phyloP scores from a whole-genome alignment of 2,888 invertebrate genomes.

The Phengaris alcon region DNA sequence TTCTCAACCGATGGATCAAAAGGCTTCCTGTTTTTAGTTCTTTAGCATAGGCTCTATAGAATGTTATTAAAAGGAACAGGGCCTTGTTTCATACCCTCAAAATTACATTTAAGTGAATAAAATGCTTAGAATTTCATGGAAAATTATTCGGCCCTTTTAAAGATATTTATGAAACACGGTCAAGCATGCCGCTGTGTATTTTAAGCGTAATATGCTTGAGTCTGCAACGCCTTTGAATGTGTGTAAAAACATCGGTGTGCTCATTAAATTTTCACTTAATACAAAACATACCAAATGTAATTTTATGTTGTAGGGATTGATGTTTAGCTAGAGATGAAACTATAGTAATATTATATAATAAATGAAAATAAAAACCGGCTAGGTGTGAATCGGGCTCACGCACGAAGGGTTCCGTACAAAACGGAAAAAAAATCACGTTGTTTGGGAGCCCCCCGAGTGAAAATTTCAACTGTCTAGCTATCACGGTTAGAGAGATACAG shows the following conservation, averaged over 20 bases:
- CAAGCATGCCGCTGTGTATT: conserved; percentile 48
- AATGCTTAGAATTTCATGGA: conserved; percentile 32
- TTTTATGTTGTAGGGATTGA: not conserved
- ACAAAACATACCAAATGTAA: not conserved
- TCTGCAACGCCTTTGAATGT: conserved; percentile 48
- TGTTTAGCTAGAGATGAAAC: not conserved
- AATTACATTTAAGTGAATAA: conserved; percentile 17
- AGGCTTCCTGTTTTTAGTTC: conserved; percentile 27
- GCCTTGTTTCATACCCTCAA: conserved; percentile 26
- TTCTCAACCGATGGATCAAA: conserved; percentile 7
- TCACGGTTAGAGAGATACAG: too few relatives aligned
- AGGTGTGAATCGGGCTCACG: too few relatives aligned
- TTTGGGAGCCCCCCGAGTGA: too few relatives aligned
- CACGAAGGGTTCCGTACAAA: too few relatives aligned
- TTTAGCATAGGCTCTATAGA: conserved; percentile 22
- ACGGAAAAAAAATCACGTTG: too few relatives aligned
- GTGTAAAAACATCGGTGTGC: conserved; percentile 44
- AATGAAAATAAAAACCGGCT: not conserved
- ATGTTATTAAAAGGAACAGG: conserved; percentile 26
- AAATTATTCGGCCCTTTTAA: conserved; percentile 31
- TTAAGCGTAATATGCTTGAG: conserved; percentile 45
- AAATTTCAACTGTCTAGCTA: too few relatives aligned
- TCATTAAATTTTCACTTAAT: conserved; percentile 36
- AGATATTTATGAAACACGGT: conserved; percentile 26
- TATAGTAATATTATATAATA: not conserved